Percentiles rank a stretch among this genome's conserved stretches.
These are phyloP conservation scores for Cossypha caffra DNA, from an alignment of 2,797 vertebrate species.

Conservation along the genomic window DNA sequence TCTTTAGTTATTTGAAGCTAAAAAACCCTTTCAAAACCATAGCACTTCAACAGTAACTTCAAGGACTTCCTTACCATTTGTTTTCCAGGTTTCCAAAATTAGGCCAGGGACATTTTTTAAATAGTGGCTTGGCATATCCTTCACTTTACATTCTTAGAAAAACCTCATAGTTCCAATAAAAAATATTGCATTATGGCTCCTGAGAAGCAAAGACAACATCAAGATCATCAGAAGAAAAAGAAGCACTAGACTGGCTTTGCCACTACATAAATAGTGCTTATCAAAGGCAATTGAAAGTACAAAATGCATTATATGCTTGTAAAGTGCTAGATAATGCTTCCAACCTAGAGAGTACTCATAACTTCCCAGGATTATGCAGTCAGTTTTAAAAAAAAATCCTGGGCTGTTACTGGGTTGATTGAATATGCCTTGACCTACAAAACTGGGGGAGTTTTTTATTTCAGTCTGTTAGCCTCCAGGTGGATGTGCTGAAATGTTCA, in stretches of 20 bases:
- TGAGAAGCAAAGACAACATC: neutral
- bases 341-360: neutral
- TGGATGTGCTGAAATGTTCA: neutral
- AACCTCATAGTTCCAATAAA: neutral
- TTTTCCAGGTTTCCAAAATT: neutral
- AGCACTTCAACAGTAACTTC: neutral
- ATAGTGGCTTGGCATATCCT: neutral
- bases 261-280: slow-evolving; percentile 17
- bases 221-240: neutral
- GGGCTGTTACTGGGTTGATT: slow-evolving; percentile 21
- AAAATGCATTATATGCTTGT: slow-evolving; percentile 9
- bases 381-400: slow-evolving; percentile 13
- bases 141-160: neutral
- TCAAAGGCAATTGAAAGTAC: slow-evolving; percentile 40
- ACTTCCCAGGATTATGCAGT: slow-evolving; percentile 28
- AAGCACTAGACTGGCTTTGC: neutral
- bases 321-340: slow-evolving; percentile 12
- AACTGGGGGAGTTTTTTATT: slow-evolving; percentile 26
- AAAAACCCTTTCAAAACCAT: neutral
- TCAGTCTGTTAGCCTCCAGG: slow-evolving; percentile 2
- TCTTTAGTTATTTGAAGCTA: neutral
- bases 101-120: neutral
- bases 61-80: neutral
- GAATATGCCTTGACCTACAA: slow-evolving; percentile 20
- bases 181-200: neutral